Conservation (phyloP, 2,797 vertebrate species). For the Melanotaenia maccullochi region DNA sequence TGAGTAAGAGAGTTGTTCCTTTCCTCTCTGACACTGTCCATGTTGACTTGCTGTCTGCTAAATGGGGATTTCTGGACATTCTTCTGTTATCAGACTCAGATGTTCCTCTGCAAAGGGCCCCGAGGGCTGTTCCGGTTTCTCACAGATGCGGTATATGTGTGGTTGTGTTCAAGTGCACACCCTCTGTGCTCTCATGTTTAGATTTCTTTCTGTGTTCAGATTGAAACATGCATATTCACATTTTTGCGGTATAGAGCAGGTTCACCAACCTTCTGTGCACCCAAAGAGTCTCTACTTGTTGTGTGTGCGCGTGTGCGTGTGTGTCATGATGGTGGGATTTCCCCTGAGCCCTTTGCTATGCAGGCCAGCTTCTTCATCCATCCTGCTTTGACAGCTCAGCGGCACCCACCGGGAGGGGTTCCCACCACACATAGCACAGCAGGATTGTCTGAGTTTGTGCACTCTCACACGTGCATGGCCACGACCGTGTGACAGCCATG, state of each 20-base stretch:
- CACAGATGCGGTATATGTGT: conserved; percentile 15
- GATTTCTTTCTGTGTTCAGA: conserved; percentile 22
- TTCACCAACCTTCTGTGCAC: conserved; percentile 24
- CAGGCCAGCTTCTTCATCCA: conserved; percentile 81
- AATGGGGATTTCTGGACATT: conserved; percentile 59
- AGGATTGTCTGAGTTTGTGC: conserved; percentile 18
- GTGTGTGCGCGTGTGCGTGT: conserved; percentile 14
- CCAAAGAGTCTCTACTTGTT: conserved; percentile 10
- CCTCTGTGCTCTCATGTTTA: conserved; percentile 5
- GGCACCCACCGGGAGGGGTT: conserved; percentile 40
- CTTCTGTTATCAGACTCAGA: conserved; percentile 61
- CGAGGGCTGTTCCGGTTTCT: conserved; percentile 34
- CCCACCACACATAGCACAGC: conserved; percentile 50
- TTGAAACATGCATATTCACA: conserved; percentile 33
- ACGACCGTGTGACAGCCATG: conserved; percentile 62
- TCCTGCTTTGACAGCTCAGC: conserved; percentile 78
- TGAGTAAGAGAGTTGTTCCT: neutral
- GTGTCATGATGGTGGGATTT: conserved; percentile 74
- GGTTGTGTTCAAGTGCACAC: neutral
- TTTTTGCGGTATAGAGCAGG: conserved; percentile 36
- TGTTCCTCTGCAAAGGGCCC: conserved; percentile 36
- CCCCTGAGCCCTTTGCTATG: conserved; percentile 77
- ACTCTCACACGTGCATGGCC: conserved; percentile 22
- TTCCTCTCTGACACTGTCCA: conserved; percentile 33
- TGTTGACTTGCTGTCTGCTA: conserved; percentile 46